phyloP scores from a whole-genome alignment of 1,140 invertebrate genomes.

The Geopemphigus sp. region DNA sequence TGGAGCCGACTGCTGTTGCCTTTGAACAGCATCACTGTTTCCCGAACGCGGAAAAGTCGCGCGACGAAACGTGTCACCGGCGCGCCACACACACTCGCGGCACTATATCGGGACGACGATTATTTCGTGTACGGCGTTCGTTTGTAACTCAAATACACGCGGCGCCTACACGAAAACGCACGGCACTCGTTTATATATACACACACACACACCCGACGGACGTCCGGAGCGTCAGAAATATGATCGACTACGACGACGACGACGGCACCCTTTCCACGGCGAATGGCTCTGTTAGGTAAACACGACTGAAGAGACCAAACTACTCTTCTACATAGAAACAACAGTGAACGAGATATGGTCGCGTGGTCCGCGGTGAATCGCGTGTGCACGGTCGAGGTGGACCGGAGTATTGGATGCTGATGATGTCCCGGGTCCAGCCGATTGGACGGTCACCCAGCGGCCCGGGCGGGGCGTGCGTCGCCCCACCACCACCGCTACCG shows the following conservation, averaged over 20 bases:
- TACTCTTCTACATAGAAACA: too few species aligned
- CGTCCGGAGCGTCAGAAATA: too few species aligned
- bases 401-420: slow-evolving; percentile 39
- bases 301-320: too few species aligned
- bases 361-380: neutral
- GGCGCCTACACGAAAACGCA: neutral
- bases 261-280: neutral
- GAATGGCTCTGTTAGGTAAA: too few species aligned
- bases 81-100: neutral
- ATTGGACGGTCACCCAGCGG: slow-evolving; percentile 46
- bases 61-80: too few species aligned
- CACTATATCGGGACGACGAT: too few species aligned
- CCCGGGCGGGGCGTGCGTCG: slow-evolving; percentile 31
- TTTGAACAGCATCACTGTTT: slow-evolving; percentile 47
- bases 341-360: neutral
- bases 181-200: too few species aligned
- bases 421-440: slow-evolving; percentile 38
- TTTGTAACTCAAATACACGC: neutral
- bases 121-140: too few species aligned
- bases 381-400: slow-evolving; percentile 16
- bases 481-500: neutral
- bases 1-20: slow-evolving; percentile 50
- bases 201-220: neutral
- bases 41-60: neutral
- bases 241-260: too few species aligned